Evolutionary conservation across 2,888 invertebrate species (phyloP), one percentile per base, ranked within the genome.

Genomic region (Hydriomena furcata): DNA sequence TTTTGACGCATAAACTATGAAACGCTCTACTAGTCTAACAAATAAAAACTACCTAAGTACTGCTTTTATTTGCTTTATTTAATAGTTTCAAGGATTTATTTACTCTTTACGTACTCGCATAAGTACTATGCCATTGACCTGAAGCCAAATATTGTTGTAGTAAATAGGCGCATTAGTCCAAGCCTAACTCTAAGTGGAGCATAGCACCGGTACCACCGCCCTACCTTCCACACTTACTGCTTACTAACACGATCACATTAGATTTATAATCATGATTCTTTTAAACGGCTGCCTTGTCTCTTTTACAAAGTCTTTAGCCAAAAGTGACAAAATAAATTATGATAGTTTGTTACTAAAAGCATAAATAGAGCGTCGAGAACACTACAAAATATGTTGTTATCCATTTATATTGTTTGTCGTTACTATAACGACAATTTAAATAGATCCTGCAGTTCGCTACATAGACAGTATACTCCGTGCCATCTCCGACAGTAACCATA

Each of bases 401-500:
- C 28, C 21, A 23, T 31, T 40, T 37, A 17, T 28, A 44, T 24
- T 44, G 31, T 40, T 52, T 53, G 32, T 17, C 24, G 7, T 17
- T 46, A 49, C 28, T 13, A 49, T 43, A 52, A 30, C 30, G 47
- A 54, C 45, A 51, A 46, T 55, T 56, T 54, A 45, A 61, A 58
- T 57, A 46, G 49, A 57, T 55, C 37, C 56, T 42, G 55, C 52
- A 50, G 51, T 55, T 58, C 28, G 37, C 49, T 52, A 54, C 43
- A 48, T 49, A 38, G 47, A 40, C 17, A 48, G 58, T 55, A 65
- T 58, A 52, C 48, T 46, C 66, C 65, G 75, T 66, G 76, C 73
- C 68, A 68, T 78, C 78, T 60, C 76, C 73, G 63, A 58, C 60
- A 52, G 46, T 61, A 55, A 61, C 65, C 62, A 64, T 73, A 69